Base-by-base conservation (phyloP, 2,888 invertebrate genomes). In the Coleophora deauratella region DNA sequence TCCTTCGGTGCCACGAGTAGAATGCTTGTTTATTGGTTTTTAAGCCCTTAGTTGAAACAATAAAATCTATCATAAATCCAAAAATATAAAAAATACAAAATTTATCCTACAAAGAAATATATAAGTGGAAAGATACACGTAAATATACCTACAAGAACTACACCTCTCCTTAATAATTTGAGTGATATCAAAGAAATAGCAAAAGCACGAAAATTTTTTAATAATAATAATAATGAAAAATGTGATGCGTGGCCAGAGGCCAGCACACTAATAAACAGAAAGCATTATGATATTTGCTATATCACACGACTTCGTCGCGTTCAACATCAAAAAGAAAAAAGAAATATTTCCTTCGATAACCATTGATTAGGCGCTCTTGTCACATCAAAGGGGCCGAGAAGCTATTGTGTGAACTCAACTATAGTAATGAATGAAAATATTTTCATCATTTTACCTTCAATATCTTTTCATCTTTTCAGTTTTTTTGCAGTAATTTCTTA, bases 331-430 rank as follows among this genome's bases (percentile, higher is more conserved):
- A 73, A 69, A 65, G 58, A 55, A 73, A 76, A 73, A 69, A 65
- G 58, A 55, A 57, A 59, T 57, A 61, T 72, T 70, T 72, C 66
- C 66, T 62, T 64, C 66, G 63, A 70, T 65, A 64, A 52, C 64
- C 71, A 77, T 81, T 82, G 78, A 80, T 78, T 79, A 72, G 66
- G 62, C 60, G 71, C 65, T 64, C 69, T 64, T 77, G 82, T 82
- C 77, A 81, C 81, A 76, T 84, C 84, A 84, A 84, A 84, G 78
- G 48, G 21, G 44, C 56, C 62, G 56, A 48, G 55, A 50, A 49
- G 44, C 71, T 49, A 81, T 82, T 82, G 81, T 55, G 62, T 55
- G 62, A 62, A 62, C 63, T 68, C 33, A 31, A 40, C 21, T 21
- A 38, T 58, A 62, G 65, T 70, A 70, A 64, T 63, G 56, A 71